Evolutionary conservation across 2,888 invertebrate genomes (phyloP).

Genomic region (Aleiodes testaceus): DNA sequence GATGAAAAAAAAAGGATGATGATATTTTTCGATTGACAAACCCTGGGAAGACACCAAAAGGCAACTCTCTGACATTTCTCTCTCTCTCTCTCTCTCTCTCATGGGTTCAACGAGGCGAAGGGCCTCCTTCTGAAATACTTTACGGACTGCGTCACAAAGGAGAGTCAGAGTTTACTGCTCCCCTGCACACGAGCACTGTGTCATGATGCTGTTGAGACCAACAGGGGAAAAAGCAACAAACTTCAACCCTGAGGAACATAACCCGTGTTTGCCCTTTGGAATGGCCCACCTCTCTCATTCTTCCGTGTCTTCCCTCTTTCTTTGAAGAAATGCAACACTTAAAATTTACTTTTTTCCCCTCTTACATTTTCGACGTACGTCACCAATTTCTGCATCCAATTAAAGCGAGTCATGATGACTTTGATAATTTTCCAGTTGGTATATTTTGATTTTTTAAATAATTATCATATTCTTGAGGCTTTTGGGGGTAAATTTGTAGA

Average conservation of each 20-base stretch:
- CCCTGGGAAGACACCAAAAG: conserved; percentile 3
- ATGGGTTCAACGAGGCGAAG: conserved; percentile 45
- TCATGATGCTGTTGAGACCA: conserved; percentile 27
- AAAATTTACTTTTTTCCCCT: conserved; percentile 28
- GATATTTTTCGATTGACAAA: background rate
- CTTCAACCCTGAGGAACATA: conserved; percentile 35
- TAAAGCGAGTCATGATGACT: too few species aligned
- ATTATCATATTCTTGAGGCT: too few species aligned
- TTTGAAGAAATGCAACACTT: conserved; percentile 49
- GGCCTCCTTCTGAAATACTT: conserved; percentile 53
- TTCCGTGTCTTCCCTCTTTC: conserved; percentile 40
- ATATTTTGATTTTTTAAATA: too few species aligned
- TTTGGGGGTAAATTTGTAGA: background rate
- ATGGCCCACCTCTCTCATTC: conserved; percentile 41
- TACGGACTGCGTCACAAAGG: conserved; percentile 65
- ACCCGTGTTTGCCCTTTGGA: conserved; percentile 15
- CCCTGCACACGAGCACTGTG: conserved; percentile 43
- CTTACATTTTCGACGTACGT: conserved; percentile 13
- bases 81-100: conserved; percentile 38
- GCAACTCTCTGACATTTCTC: conserved; percentile 33
- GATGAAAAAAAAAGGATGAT: conserved; percentile 1
- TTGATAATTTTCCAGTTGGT: too few species aligned
- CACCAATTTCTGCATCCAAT: conserved; percentile 50
- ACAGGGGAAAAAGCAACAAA: conserved; percentile 41
- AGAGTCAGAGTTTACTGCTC: conserved; percentile 53